phyloP scores from a whole-genome alignment of 2,797 vertebrate genomes.

The Botia almorhae region DNA sequence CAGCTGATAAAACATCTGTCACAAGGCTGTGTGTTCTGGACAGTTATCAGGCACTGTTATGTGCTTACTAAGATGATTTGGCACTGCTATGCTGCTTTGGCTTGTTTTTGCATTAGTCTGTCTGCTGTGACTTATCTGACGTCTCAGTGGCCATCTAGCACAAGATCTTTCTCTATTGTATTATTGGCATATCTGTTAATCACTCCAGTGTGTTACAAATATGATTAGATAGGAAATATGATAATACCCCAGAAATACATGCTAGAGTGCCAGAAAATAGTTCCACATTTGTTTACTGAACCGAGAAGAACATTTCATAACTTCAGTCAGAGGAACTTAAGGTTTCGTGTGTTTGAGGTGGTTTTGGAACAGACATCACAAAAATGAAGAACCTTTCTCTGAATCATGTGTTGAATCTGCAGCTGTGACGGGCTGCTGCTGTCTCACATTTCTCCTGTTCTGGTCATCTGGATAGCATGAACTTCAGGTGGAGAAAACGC shows the following conservation, averaged over 20 bases:
- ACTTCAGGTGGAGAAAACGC: neutral
- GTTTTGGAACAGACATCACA: neutral
- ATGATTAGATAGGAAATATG: neutral
- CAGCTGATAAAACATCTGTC: too few species aligned
- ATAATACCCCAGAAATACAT: neutral
- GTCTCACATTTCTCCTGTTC: neutral
- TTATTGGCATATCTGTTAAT: neutral
- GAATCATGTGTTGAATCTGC: neutral
- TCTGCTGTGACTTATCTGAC: too few species aligned
- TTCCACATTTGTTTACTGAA: neutral
- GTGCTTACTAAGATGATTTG: too few species aligned
- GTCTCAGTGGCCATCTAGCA: too few species aligned
- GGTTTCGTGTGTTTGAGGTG: neutral
- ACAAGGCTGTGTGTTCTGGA: too few species aligned
- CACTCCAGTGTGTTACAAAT: neutral
- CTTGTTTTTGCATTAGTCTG: too few species aligned
- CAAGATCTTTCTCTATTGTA: too few species aligned
- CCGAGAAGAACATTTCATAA: neutral
- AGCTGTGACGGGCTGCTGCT: slow-evolving; percentile 19
- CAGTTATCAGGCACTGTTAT: too few species aligned
- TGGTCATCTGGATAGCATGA: slow-evolving; percentile 23
- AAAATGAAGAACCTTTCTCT: neutral
- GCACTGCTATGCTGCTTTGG: neutral
- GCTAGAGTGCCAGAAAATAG: neutral
- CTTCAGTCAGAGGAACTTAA: neutral